phyloP scores from a whole-genome alignment of 2,113 vertebrate species.

The Motacilla tschutschensis region DNA sequence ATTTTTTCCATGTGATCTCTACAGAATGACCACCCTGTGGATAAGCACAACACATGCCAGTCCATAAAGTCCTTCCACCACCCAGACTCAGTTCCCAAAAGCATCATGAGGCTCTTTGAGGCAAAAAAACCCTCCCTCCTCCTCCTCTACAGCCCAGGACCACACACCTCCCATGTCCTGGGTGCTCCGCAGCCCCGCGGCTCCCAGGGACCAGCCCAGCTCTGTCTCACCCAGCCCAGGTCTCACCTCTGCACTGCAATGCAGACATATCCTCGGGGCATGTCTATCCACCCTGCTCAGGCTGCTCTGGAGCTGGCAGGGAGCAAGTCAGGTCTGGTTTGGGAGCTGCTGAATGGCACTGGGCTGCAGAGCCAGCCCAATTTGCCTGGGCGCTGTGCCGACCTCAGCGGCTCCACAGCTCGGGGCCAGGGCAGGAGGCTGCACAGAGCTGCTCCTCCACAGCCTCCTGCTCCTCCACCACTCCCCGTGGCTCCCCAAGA shows the following conservation, averaged over 20 bases:
- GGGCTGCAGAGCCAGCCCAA: not conserved
- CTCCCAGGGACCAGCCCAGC: not conserved
- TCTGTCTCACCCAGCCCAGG: conserved; percentile 5
- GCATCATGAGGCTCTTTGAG: not conserved
- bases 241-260: conserved; percentile 19
- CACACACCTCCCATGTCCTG: not conserved
- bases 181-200: rapidly evolving
- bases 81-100: not conserved
- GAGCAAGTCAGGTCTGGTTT: conserved; percentile 53
- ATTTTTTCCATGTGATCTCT: not conserved
- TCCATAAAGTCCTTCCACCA: not conserved
- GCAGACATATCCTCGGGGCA: conserved; percentile 34
- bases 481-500: not conserved
- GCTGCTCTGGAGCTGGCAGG: not conserved
- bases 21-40: not conserved
- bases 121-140: not conserved
- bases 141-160: not conserved
- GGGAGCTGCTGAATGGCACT: not conserved
- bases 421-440: not conserved
- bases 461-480: not conserved
- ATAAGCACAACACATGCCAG: not conserved
- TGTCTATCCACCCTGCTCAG: not conserved
- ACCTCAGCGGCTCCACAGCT: not conserved
- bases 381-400: not conserved
- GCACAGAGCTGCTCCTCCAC: not conserved